phyloP scores from a whole-genome alignment of 2,113 vertebrate genomes.

The Perca flavescens region DNA sequence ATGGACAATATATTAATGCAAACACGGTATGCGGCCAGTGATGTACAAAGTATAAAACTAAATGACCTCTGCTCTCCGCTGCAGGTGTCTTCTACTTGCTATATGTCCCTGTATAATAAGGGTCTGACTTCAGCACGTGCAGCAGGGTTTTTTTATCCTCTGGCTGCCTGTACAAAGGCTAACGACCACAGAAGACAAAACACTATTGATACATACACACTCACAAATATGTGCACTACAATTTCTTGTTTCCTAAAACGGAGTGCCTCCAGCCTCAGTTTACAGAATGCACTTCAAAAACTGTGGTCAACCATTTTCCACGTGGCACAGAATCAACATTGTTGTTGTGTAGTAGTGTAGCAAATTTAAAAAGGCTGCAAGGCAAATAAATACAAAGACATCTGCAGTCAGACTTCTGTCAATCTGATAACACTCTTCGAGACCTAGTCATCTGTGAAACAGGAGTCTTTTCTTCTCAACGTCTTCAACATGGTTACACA shows the following conservation, averaged over 20 bases:
- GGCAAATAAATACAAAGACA: conserved; percentile 64
- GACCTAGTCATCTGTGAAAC: conserved; percentile 90
- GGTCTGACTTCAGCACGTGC: conserved; percentile 53
- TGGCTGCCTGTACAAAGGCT: conserved; percentile 5
- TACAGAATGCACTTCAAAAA: conserved; percentile 14
- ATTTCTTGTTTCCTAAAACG: conserved; percentile 30
- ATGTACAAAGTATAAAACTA: conserved; percentile 79
- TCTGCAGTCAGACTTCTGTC: conserved; percentile 83
- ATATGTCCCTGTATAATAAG: conserved; percentile 45
- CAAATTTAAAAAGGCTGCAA: conserved; percentile 8
- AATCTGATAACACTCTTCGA: conserved; percentile 85
- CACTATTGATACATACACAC: not conserved
- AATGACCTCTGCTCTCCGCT: conserved; percentile 80
- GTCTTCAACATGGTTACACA: conserved; percentile 1
- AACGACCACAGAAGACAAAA: conserved; percentile 28
- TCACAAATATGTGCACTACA: not conserved
- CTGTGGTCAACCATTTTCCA: conserved; percentile 7
- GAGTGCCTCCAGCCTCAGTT: not conserved
- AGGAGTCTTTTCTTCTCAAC: conserved; percentile 82
- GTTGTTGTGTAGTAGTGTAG: not conserved
- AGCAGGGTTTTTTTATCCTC: not conserved
- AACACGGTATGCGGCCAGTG: conserved; percentile 83
- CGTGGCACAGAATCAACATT: not conserved
- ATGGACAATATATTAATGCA: conserved; percentile 88
- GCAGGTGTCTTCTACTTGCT: conserved; percentile 75